Conservation (phyloP, 2,113 vertebrate genomes). For the Paramormyrops kingsleyae region DNA sequence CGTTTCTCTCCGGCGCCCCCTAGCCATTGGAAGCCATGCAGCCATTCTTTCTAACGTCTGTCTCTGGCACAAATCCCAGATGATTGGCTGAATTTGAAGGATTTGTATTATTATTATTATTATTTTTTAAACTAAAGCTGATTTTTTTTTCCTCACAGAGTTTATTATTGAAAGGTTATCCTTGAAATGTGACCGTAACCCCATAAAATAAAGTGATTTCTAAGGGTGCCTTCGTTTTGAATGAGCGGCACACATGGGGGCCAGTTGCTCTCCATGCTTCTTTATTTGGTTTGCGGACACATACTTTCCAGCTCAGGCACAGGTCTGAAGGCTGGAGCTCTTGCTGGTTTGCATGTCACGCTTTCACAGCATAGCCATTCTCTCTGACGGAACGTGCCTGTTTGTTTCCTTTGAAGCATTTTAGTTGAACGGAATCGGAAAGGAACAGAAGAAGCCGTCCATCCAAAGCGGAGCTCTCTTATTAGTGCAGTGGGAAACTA, state of each 20-base stretch:
- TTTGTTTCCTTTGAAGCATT: neutral
- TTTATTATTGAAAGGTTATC: neutral
- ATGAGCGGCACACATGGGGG: neutral
- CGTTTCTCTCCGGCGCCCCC: neutral
- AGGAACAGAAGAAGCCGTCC: neutral
- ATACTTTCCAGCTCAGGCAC: neutral
- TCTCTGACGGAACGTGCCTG: neutral
- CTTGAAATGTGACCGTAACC: neutral
- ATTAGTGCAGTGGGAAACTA: neutral
- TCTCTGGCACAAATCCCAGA: neutral
- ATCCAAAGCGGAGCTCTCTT: neutral
- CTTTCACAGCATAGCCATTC: neutral
- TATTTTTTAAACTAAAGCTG: neutral
- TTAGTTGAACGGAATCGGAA: neutral
- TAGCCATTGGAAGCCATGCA: too few species aligned
- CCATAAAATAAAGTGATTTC: neutral
- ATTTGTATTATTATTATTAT: too few species aligned
- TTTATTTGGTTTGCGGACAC: neutral
- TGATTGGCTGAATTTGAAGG: neutral
- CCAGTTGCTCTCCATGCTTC: neutral
- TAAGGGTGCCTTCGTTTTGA: neutral
- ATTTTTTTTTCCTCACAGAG: neutral
- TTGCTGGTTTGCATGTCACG: too few species aligned
- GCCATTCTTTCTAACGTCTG: neutral
- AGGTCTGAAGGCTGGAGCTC: neutral